A percentile compares a stretch with the other conserved stretches of the same genome.
Evolutionary conservation across 2,888 invertebrate species (phyloP).

Genomic region (Parasteatoda lunata): DNA sequence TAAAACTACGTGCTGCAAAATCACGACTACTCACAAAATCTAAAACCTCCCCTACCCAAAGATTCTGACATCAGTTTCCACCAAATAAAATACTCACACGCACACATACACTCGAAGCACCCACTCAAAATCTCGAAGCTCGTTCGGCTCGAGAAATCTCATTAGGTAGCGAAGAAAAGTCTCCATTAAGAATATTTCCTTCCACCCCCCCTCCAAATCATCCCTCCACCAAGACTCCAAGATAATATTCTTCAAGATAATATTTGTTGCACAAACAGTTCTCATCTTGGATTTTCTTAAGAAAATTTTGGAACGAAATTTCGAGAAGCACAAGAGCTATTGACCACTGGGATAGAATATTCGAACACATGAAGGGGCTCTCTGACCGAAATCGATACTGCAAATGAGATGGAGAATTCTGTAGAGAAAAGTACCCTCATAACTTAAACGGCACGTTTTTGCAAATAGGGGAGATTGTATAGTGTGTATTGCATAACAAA

Average conservation of each 20-base stretch:
- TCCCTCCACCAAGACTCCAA: not conserved
- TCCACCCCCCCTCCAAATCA: not conserved
- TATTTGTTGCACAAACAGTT: conserved; percentile 1
- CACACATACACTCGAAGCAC: too few species aligned
- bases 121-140: not conserved
- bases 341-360: not conserved
- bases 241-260: not conserved
- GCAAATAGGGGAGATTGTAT: not conserved
- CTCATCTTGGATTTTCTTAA: not conserved
- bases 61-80: too few species aligned
- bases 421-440: conserved; percentile 54
- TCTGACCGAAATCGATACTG: conserved; percentile 15
- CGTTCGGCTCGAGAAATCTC: not conserved
- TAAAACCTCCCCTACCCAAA: too few species aligned
- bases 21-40: too few species aligned
- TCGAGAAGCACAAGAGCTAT: not conserved
- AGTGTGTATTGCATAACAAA: not conserved
- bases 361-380: not conserved
- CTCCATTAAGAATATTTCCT: not conserved
- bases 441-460: conserved; percentile 45
- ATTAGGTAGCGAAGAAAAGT: not conserved
- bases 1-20: too few species aligned
- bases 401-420: conserved; percentile 23
- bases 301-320: not conserved
- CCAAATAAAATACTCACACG: too few species aligned